Evolutionary conservation across 2,113 vertebrate genomes (phyloP).

Genomic region (Neodontobutis hainanensis): DNA sequence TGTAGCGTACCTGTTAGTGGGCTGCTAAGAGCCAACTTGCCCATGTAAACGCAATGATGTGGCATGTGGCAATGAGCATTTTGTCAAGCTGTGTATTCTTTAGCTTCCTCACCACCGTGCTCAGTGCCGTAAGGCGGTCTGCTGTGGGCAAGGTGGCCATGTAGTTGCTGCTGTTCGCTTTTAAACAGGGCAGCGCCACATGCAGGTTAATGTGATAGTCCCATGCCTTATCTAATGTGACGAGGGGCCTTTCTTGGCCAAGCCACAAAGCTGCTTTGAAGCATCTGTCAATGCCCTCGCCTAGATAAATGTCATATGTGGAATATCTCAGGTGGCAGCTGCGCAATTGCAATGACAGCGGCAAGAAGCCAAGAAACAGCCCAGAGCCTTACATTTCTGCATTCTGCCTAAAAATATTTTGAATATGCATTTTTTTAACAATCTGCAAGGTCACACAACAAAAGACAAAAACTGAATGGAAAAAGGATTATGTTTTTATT

Average conservation of each 20-base stretch:
- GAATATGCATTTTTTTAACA: conserved; percentile 21
- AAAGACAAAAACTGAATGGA: conserved; percentile 9
- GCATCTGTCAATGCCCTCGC: conserved; percentile 78
- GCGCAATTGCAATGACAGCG: conserved; percentile 56
- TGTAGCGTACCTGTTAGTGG: conserved; percentile 9
- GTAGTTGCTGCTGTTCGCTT: conserved; percentile 50
- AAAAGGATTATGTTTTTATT: conserved; percentile 9
- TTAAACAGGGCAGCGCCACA: conserved; percentile 60
- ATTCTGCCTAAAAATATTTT: conserved; percentile 34
- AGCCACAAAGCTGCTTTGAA: conserved; percentile 80
- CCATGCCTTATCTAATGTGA: conserved; percentile 76
- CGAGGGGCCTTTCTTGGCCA: conserved; percentile 74
- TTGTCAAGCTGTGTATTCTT: conserved; percentile 51
- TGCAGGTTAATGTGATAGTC: conserved; percentile 72
- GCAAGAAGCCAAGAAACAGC: conserved; percentile 72
- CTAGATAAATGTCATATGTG: conserved; percentile 80
- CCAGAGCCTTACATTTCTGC: conserved; percentile 60
- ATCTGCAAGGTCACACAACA: conserved; percentile 50
- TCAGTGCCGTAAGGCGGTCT: conserved; percentile 21
- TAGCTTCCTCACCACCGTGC: conserved; percentile 18
- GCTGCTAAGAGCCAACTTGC: conserved; percentile 26
- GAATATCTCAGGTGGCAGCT: conserved; percentile 81
- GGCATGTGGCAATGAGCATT: conserved; percentile 38
- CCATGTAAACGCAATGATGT: conserved; percentile 28
- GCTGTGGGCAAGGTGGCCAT: conserved; percentile 49